These are phyloP conservation scores for Harpagifer antarcticus DNA, from an alignment of 2,797 vertebrate species.

Conservation along the genomic window DNA sequence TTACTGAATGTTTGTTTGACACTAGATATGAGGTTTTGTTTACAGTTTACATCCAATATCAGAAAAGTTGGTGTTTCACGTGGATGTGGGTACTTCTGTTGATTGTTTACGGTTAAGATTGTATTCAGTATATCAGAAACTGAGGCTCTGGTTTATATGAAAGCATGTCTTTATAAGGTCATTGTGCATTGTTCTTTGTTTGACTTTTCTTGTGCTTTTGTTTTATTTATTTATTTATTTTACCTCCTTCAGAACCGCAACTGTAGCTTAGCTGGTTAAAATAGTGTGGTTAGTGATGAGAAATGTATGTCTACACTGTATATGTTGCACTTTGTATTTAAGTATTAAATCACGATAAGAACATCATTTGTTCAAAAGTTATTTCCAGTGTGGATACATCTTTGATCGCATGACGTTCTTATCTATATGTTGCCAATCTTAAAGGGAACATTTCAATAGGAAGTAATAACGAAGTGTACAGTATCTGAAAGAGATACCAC, in stretches of 20 bases:
- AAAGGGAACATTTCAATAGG: background rate
- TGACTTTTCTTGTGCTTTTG: slow-evolving; percentile 44
- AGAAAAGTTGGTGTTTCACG: slow-evolving; percentile 55
- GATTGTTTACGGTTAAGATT: slow-evolving; percentile 79
- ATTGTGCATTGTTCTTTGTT: slow-evolving; percentile 49
- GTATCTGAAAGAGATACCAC: background rate
- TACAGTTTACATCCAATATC: slow-evolving; percentile 59
- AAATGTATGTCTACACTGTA: slow-evolving; percentile 71
- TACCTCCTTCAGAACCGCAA: slow-evolving; percentile 59
- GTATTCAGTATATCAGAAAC: slow-evolving; percentile 79
- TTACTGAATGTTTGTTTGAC: slow-evolving; percentile 70
- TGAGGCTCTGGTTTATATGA: slow-evolving; percentile 50
- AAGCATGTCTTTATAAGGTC: slow-evolving; percentile 71
- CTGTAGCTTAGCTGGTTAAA: slow-evolving; percentile 72
- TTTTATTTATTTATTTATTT: slow-evolving; percentile 54
- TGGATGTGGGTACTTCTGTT: slow-evolving; percentile 50
- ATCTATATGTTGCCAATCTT: background rate
- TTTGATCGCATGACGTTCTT: slow-evolving; percentile 4
- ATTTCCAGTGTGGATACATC: slow-evolving; percentile 25
- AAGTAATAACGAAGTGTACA: slow-evolving; percentile 6
- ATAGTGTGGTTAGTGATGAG: slow-evolving; percentile 69
- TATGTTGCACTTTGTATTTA: slow-evolving; percentile 84
- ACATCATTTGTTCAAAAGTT: slow-evolving; percentile 35
- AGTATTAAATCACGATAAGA: slow-evolving; percentile 77
- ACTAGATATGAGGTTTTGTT: slow-evolving; percentile 57